These are phyloP conservation scores for Beris morrisii DNA, from an alignment of 2,888 invertebrate species.

Conservation along the genomic window DNA sequence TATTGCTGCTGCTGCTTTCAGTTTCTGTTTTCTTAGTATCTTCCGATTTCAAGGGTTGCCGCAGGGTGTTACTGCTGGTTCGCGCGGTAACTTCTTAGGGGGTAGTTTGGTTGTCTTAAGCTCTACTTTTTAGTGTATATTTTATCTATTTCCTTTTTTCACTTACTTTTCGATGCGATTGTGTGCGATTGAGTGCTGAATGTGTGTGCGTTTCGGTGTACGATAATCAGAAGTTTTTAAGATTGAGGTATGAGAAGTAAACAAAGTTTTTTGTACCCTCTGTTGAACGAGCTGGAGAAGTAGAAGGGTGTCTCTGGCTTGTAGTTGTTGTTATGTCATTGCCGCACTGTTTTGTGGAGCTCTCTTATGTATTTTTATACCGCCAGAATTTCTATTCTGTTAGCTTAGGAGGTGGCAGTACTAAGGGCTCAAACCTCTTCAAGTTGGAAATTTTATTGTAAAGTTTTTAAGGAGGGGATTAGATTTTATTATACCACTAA, in stretches of 20 bases:
- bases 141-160: slow-evolving; percentile 30
- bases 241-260: slow-evolving; percentile 29
- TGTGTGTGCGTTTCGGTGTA: slow-evolving; percentile 10
- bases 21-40: slow-evolving; percentile 22
- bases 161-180: slow-evolving; percentile 22
- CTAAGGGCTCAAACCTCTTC: slow-evolving; percentile 9
- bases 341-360: slow-evolving; percentile 6
- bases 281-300: background rate
- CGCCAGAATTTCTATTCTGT: slow-evolving; percentile 18
- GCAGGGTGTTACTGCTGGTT: slow-evolving; percentile 14
- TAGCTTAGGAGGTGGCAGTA: slow-evolving; percentile 20
- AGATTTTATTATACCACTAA: slow-evolving; percentile 10
- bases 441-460: slow-evolving; percentile 1
- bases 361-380: slow-evolving; percentile 22
- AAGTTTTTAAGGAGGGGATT: slow-evolving; percentile 20
- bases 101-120: slow-evolving; percentile 26
- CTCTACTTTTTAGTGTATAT: slow-evolving; percentile 31
- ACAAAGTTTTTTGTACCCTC: slow-evolving; percentile 25
- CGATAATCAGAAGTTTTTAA: slow-evolving; percentile 5
- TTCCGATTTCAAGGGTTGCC: slow-evolving; percentile 26
- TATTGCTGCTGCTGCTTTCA: slow-evolving; percentile 10
- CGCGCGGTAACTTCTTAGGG: background rate
- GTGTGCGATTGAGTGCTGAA: slow-evolving; percentile 16
- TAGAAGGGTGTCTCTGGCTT: slow-evolving; percentile 15
- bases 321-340: slow-evolving; percentile 23